Base-by-base conservation (phyloP, 2,888 invertebrate genomes). In the Muschampia staudingeri region DNA sequence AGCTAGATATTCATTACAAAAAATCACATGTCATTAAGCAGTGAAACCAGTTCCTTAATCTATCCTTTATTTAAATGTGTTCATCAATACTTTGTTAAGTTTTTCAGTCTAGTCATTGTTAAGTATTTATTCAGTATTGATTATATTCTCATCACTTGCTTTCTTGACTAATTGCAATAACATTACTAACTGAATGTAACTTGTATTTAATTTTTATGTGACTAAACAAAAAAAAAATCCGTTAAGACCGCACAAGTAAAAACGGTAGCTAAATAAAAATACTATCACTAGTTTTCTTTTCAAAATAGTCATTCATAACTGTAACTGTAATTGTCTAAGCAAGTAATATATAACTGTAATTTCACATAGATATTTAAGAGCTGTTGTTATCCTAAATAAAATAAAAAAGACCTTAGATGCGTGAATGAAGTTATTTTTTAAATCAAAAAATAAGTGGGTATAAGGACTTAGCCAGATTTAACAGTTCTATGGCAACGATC, bases 41-140 rank as follows among this genome's bases (percentile, higher is more conserved):
- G 34, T 37, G 37, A 16, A 52, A 52, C 77, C 5, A 34, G 77
- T 75, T 56, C 37, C 12, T 65, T 16, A 65, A 65, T 61, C 44
- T 40, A 42, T 76, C 65, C 65, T 76, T 76, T 61, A 75, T 75
- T 76, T 44, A 65, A 61, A 7, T 12, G 37, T 65, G 65, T 65
- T 42, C 25, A 76, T 76, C 65, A 76, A 76, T 65, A 76, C 61
- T 16, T 76, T 30, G 14, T 76, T 65, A 76, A 25, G 40, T 76
- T 76, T 65, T 76, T 65, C 76, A 76, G 44, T 65, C 30, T 42
- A 16, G 42, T 76, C 76, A 76, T 76, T 65, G 25, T 76, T 76
- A 42, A 65, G 65, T 76, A 76, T 76, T 76, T 76, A 65, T 42
- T 61, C n/a, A 65, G 9, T 65, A n/a, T 65, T 76, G 65, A 76